Base-by-base conservation (phyloP, 2,113 vertebrate genomes). In the Ammodytes marinus region DNA sequence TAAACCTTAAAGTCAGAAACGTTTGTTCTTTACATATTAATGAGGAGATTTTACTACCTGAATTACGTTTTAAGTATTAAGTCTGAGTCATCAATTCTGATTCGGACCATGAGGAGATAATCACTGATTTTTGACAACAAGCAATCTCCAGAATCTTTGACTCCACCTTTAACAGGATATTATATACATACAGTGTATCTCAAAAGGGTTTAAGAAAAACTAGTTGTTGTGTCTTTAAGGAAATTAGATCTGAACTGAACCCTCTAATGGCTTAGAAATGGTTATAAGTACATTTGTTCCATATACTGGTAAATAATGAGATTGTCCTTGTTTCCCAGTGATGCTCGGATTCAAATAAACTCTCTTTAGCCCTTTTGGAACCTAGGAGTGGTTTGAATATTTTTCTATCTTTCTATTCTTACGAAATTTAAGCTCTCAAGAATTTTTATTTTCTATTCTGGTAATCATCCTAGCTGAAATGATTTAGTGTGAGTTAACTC, bases 401-500 rank as follows among this genome's bases (percentile, higher is more conserved):
- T 54, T 46, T 17, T 64, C 11, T 19, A 3, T 2, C 15, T 40
- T 1, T 58, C 11, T 14, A 52, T 61, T 17, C 17, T 6, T 46
- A 72, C 71, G 46, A 45, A n/a, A 64, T 59, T 39, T 69, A 6
- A 58, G 8, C n/a, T 19, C 14, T 57, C 6, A 4, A 39, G 45
- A 19, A 8, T 54, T 55, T 13, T 27, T 35, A 0, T 54, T 54
- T 40, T 46, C 1, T 69, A 6, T 13, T 60, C 58, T 46, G 2
- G 4, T 72, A 7, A 64, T 60, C 2, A 15, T 57, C 69, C 59
- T 17, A 45, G 13, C 13, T 46, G 58, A 83, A 60, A 58, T 72
- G 0, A 79, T 81, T 58, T 40, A 45, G 9, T 47, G 50, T 60
- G 50, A 60, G 39, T 47, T 49, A 50, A 70, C 54, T 66, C 65